These are phyloP conservation scores for Chaenogobius annularis DNA, from an alignment of 2,113 vertebrate species.

Conservation along the genomic window DNA sequence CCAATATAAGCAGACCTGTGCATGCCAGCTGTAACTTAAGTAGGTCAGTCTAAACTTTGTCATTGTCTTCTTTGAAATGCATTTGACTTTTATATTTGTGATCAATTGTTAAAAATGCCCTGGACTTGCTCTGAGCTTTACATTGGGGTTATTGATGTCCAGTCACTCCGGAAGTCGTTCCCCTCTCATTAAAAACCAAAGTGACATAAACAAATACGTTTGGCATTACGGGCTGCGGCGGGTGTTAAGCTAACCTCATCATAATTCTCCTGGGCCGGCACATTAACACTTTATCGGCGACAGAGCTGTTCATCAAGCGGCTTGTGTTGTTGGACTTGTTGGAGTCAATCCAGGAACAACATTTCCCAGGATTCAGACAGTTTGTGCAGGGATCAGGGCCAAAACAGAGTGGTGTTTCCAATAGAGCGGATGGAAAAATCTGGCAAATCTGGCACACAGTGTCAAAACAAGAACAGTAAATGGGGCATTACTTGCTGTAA, in stretches of 20 bases:
- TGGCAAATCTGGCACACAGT: constrained; percentile 19
- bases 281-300: constrained; percentile 53
- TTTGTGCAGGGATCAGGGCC: constrained; percentile 26
- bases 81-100: constrained; percentile 11
- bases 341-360: constrained; percentile 58
- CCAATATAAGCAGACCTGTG: background rate
- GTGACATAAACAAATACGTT: constrained; percentile 60
- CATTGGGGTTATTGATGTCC: constrained; percentile 25
- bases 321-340: constrained; percentile 39
- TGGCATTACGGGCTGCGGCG: constrained; percentile 40
- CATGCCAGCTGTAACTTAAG: background rate
- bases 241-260: constrained; percentile 54
- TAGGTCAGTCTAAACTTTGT: background rate
- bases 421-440: background rate
- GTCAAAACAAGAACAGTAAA: background rate
- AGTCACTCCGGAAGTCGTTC: constrained; percentile 26
- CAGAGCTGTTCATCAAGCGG: constrained; percentile 61
- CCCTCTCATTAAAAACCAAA: constrained; percentile 55
- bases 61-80: constrained; percentile 3
- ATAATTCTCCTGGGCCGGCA: constrained; percentile 64
- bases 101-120: constrained; percentile 22
- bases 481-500: background rate
- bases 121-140: constrained; percentile 20
- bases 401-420: constrained; percentile 19
- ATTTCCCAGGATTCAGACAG: constrained; percentile 31